Conservation (phyloP, 2,113 vertebrate genomes). For the Ariopsis seemanni region DNA sequence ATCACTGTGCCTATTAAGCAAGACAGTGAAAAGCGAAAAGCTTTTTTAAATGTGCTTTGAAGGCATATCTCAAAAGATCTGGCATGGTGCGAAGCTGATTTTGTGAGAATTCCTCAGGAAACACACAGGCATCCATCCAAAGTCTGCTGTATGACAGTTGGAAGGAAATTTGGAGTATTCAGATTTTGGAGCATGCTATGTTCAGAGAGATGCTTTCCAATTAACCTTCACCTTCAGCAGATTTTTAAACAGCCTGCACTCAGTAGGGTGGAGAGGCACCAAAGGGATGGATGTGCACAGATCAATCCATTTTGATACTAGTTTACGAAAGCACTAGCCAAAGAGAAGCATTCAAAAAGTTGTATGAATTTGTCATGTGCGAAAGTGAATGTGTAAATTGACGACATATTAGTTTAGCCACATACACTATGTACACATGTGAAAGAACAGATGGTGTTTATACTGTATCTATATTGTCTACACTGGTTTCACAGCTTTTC, state of each 20-base stretch:
- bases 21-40: background rate
- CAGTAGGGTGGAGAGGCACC: conserved; percentile 9
- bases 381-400: background rate
- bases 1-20: conserved; percentile 8
- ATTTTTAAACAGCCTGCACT: conserved; percentile 27
- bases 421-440: background rate
- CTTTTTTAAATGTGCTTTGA: background rate
- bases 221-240: conserved; percentile 34
- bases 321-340: background rate
- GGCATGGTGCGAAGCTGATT: background rate
- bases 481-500: background rate
- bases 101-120: background rate
- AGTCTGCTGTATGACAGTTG: conserved; percentile 22
- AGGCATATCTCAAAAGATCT: conserved; percentile 7
- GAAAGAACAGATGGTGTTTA: background rate
- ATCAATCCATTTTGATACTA: conserved; percentile 1
- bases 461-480: background rate
- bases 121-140: conserved; percentile 19
- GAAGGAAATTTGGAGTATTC: background rate
- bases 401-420: background rate
- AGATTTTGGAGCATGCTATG: conserved; percentile 11
- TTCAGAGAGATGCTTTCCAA: conserved; percentile 20
- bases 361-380: background rate
- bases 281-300: background rate
- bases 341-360: background rate